Evolutionary conservation across 2,888 invertebrate species (phyloP).

Genomic region (Hofmannophila pseudospretella): DNA sequence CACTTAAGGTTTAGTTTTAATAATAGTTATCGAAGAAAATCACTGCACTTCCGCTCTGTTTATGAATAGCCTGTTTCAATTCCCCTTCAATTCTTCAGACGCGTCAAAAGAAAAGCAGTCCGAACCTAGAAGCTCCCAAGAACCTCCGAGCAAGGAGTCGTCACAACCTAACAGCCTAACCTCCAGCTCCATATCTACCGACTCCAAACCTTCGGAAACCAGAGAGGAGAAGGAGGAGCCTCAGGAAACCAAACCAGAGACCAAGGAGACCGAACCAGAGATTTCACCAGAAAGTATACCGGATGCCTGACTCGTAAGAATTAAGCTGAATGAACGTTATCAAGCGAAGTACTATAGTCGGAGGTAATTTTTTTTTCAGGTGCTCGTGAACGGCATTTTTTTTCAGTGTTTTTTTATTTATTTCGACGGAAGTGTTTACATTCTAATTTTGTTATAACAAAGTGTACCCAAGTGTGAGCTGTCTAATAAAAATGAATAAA

Average conservation of each 20-base stretch:
- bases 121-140: slow-evolving; percentile 54
- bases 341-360: slow-evolving; percentile 40
- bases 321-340: slow-evolving; percentile 39
- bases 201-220: slow-evolving; percentile 56
- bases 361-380: slow-evolving; percentile 32
- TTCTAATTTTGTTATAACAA: too few species aligned
- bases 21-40: too few species aligned
- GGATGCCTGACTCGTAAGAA: slow-evolving; percentile 61
- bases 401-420: too few species aligned
- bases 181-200: slow-evolving; percentile 62
- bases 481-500: too few species aligned
- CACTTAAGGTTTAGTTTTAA: too few species aligned
- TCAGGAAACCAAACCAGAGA: slow-evolving; percentile 25
- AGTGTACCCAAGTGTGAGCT: too few species aligned
- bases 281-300: slow-evolving; percentile 34
- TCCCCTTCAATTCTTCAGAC: too few species aligned
- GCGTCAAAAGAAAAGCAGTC: slow-evolving; percentile 53
- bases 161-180: slow-evolving; percentile 66
- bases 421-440: too few species aligned
- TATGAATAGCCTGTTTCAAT: too few species aligned
- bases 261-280: slow-evolving; percentile 20
- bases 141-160: slow-evolving; percentile 57
- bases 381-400: too few species aligned
- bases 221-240: slow-evolving; percentile 24
- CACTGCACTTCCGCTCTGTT: too few species aligned